Conservation (phyloP, 2,797 vertebrate species). For the Pygocentrus nattereri region DNA sequence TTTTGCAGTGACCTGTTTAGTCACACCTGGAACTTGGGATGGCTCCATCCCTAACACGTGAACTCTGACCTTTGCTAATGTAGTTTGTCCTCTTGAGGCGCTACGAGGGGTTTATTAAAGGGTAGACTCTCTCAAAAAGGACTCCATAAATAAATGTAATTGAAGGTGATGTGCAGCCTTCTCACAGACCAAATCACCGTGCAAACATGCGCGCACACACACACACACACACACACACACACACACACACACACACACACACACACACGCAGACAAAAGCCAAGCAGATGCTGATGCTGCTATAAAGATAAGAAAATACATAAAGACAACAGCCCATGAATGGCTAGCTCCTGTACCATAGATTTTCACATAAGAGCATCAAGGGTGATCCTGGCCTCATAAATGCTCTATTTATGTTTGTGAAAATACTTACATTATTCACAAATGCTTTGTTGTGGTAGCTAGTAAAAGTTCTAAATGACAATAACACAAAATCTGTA, state of each 20-base stretch:
- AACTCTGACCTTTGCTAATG: constrained; percentile 16
- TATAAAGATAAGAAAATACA: not conserved
- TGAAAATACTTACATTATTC: too few relatives aligned
- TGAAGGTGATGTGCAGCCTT: constrained; percentile 3
- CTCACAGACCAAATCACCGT: constrained; percentile 4
- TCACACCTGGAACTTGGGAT: too few relatives aligned
- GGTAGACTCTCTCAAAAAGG: not conserved
- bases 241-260: too few relatives aligned
- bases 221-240: not conserved
- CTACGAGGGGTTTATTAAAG: not conserved
- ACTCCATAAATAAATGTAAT: not conserved
- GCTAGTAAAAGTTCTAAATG: too few relatives aligned
- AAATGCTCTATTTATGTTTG: too few relatives aligned
- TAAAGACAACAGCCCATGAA: too few relatives aligned
- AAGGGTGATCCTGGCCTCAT: too few relatives aligned
- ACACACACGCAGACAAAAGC: not conserved
- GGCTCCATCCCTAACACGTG: not conserved
- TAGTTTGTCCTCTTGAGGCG: not conserved
- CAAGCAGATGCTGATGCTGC: not conserved
- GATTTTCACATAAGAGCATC: too few relatives aligned
- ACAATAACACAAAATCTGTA: too few relatives aligned
- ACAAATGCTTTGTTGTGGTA: too few relatives aligned
- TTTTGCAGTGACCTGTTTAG: not conserved
- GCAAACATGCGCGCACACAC: not conserved
- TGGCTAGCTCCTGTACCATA: too few relatives aligned